Conservation (phyloP, 2,113 vertebrate genomes). For the Pluvialis apricaria region DNA sequence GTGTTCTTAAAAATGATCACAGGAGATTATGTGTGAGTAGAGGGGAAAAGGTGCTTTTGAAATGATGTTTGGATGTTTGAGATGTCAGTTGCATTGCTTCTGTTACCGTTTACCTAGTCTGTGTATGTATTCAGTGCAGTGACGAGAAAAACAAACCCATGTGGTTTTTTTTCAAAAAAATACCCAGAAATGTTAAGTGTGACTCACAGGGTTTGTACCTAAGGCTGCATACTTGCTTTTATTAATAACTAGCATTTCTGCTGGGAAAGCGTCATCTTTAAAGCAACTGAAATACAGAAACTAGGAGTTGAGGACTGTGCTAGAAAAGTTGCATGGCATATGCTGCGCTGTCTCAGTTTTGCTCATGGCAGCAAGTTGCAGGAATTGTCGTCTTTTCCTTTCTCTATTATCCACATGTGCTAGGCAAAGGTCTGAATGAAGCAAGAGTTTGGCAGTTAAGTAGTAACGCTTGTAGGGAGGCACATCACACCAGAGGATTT, state of each 20-base stretch:
- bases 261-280: background rate
- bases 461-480: background rate
- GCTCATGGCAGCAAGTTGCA: background rate
- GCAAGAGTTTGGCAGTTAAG: background rate
- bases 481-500: too few relatives aligned
- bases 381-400: background rate
- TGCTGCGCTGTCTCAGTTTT: background rate
- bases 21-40: background rate
- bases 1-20: background rate
- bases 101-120: background rate
- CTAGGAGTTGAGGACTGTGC: background rate
- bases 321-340: background rate
- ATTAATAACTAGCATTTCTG: background rate
- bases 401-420: accelerated
- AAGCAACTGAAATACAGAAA: background rate
- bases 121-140: background rate
- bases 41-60: background rate
- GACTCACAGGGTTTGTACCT: background rate
- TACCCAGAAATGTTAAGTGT: background rate
- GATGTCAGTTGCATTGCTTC: background rate
- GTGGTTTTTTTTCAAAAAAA: background rate
- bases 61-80: background rate
- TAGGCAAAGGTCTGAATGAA: background rate
- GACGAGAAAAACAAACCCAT: background rate
- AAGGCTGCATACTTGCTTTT: background rate